Conservation (phyloP, 2,797 vertebrate species). For the Corythornis leucogaster region DNA sequence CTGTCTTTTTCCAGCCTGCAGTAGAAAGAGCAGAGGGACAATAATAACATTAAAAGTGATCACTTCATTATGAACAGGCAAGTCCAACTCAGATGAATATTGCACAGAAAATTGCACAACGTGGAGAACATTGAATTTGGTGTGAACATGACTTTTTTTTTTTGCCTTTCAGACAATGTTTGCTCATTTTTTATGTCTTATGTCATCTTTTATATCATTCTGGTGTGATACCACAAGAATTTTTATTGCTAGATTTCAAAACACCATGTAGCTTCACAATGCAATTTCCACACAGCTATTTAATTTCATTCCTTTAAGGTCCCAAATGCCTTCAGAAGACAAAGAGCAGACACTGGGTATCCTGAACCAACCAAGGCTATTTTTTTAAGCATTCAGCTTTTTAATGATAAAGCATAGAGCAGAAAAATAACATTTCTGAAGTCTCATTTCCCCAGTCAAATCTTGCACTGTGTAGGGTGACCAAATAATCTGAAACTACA, state of each 20-base stretch:
- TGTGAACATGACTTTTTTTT: background rate
- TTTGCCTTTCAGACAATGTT: background rate
- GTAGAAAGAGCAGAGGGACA: background rate
- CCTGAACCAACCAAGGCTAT: accelerated
- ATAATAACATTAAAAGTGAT: background rate
- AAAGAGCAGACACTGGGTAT: background rate
- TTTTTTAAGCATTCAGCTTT: background rate
- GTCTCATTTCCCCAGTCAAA: background rate
- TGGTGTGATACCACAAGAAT: background rate
- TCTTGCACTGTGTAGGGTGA: background rate
- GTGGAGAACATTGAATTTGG: background rate
- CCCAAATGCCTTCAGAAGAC: background rate
- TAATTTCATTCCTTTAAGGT: background rate
- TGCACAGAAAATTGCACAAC: background rate
- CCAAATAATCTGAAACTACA: background rate
- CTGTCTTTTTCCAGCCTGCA: slow-evolving; percentile 92
- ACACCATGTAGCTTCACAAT: background rate
- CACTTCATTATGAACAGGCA: background rate
- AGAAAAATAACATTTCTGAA: background rate
- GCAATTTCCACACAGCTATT: background rate
- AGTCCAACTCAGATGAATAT: background rate
- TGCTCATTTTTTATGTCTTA: background rate
- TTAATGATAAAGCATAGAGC: background rate
- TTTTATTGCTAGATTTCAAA: background rate
- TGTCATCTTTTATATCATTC: background rate